These are phyloP conservation scores for Etheostoma spectabile DNA, from an alignment of 2,113 vertebrate genomes.

Conservation along the genomic window DNA sequence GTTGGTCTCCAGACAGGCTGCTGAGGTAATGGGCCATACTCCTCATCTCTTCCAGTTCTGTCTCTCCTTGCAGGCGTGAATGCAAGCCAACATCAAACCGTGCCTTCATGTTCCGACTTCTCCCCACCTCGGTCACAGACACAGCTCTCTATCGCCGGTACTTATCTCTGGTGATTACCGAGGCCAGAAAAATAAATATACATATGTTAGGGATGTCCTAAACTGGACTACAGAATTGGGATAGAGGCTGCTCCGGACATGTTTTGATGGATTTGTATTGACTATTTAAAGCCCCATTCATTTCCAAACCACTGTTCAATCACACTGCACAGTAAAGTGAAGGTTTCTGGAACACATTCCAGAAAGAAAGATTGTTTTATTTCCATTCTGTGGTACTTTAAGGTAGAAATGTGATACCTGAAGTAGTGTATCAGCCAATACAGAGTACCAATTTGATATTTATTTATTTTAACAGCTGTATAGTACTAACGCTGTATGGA, in stretches of 20 bases:
- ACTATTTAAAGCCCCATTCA: background rate
- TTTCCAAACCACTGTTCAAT: background rate
- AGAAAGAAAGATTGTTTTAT: background rate
- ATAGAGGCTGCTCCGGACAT: background rate
- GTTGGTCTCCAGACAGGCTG: slow-evolving; percentile 49
- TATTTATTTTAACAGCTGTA: no score
- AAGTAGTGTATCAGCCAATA: no score
- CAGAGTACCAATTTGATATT: no score
- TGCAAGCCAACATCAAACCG: slow-evolving; percentile 22
- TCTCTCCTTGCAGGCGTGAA: slow-evolving; percentile 19
- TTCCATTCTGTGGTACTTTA: background rate
- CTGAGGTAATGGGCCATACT: slow-evolving; percentile 57
- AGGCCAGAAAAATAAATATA: background rate
- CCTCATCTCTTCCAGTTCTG: slow-evolving; percentile 25
- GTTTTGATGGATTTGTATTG: background rate
- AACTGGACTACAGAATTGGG: background rate
- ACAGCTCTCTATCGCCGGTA: background rate
- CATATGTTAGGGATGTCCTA: background rate
- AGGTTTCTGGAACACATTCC: background rate
- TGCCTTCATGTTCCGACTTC: slow-evolving; percentile 17
- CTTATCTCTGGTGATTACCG: slow-evolving; percentile 1
- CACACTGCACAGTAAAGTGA: background rate
- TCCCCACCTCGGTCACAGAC: slow-evolving; percentile 13
- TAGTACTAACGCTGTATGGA: no score
- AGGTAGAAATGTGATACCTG: no score